Base-by-base conservation (phyloP, 1,140 invertebrate genomes). In the Papilio xuthus region DNA sequence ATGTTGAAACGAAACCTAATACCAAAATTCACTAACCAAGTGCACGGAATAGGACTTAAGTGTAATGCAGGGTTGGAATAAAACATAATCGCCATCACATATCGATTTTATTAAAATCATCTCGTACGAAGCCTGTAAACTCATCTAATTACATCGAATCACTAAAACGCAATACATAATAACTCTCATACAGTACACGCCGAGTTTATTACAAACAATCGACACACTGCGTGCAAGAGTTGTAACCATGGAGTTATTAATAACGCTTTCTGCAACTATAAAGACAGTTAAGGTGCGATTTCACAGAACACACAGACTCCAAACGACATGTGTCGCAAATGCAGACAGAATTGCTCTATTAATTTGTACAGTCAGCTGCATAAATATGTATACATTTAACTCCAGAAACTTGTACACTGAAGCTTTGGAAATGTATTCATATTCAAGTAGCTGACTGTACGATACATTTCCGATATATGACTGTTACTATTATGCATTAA, bases 91-190 rank as follows among this genome's bases (percentile, higher is more conserved):
- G 71, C 71, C 20, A 79, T 90, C 85, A 89, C 89, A 90, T 90
- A 89, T 88, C 85, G 91, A 90, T 92, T 93, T 92, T 93, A 93
- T 93, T 93, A 93, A 91, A 93, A 92, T 86, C 89, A 75, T 90
- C 84, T 89, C 85, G 89, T 92, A 91, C 84, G 85, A 93, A 93
- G 91, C 91, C 88, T 90, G 89, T 93, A 91, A 90, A 90, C 83
- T 88, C 83, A 84, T 86, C 89, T 92, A 93, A 72, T 87, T 89
- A 90, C 89, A 89, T 87, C 85, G 81, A 90, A 84, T 86, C 79
- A 85, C 87, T 90, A 90, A 87, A 63, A 79, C 82, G 50, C 73
- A 73, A 56, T 47, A 71, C 70, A 60, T 73, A 72, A 79, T 81
- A 81, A 37, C 18, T 47, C 42, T 73, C 71, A 73, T 50, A 73